phyloP scores from a whole-genome alignment of 2,797 vertebrate species.

The Labeo calbasu region DNA sequence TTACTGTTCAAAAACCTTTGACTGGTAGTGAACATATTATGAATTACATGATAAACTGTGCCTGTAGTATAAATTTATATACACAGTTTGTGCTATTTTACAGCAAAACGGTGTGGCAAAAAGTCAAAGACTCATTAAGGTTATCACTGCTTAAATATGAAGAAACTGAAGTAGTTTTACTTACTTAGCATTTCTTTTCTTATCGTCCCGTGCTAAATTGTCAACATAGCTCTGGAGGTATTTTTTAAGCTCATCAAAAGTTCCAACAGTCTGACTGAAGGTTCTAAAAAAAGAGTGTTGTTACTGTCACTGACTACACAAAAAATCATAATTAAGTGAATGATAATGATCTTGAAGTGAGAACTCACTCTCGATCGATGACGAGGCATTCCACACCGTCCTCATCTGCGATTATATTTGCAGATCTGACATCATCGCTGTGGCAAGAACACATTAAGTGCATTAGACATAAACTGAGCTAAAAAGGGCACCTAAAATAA shows the following conservation, averaged over 20 bases:
- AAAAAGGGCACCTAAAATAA: neutral
- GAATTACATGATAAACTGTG: neutral
- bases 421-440: conserved; percentile 93
- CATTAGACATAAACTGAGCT: conserved; percentile 10
- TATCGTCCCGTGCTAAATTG: conserved; percentile 85
- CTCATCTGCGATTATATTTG: conserved; percentile 92
- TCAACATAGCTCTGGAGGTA: conserved; percentile 92
- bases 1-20: no score
- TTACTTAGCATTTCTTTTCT: conserved; percentile 88
- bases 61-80: neutral
- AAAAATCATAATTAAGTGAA: conserved; percentile 1
- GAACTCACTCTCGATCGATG: conserved; percentile 92
- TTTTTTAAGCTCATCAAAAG: conserved; percentile 91
- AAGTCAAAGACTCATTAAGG: neutral
- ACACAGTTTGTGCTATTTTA: no score
- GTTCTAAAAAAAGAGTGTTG: conserved; percentile 75
- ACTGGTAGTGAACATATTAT: no score
- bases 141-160: neutral
- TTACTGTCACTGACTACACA: neutral
- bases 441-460: conserved; percentile 36
- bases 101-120: neutral
- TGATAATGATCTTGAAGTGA: neutral
- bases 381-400: conserved; percentile 90
- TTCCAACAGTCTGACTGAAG: conserved; percentile 93
- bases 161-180: conserved; percentile 46